phyloP scores from a whole-genome alignment of 2,797 vertebrate genomes.

The Bradypus variegatus region DNA sequence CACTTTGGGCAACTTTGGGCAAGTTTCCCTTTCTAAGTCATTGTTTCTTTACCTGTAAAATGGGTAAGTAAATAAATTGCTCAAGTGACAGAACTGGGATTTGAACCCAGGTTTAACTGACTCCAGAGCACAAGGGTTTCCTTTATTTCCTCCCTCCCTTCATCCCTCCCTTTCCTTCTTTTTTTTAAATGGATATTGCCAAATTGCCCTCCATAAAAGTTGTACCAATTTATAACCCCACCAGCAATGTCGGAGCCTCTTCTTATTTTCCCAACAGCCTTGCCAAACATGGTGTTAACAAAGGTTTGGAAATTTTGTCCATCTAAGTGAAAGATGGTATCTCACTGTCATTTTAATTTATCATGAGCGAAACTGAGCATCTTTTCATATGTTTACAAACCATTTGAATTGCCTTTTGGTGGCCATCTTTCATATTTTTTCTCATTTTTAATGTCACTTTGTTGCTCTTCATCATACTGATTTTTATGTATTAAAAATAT shows the following conservation, averaged over 20 bases:
- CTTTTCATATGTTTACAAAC: not conserved
- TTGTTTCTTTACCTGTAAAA: not conserved
- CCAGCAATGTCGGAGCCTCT: accelerated
- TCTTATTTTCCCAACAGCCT: accelerated
- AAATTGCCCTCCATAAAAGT: not conserved
- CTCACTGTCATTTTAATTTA: too few species aligned
- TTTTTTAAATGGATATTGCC: not conserved
- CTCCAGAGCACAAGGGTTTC: not conserved
- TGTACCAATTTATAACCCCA: accelerated
- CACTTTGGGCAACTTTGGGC: not conserved
- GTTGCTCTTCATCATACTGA: not conserved
- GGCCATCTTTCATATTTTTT: not conserved
- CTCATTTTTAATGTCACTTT: not conserved
- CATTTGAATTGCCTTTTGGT: not conserved
- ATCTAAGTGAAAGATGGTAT: not conserved
- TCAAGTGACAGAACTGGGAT: not conserved
- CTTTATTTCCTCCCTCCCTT: not conserved
- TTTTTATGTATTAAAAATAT: not conserved
- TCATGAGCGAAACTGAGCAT: not conserved
- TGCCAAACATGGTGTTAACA: not conserved
- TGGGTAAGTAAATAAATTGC: accelerated
- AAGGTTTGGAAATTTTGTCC: accelerated
- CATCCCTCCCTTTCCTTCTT: not conserved
- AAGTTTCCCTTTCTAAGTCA: not conserved
- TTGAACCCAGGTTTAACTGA: not conserved